phyloP scores from a whole-genome alignment of 2,113 vertebrate species.

The Scomber scombrus region DNA sequence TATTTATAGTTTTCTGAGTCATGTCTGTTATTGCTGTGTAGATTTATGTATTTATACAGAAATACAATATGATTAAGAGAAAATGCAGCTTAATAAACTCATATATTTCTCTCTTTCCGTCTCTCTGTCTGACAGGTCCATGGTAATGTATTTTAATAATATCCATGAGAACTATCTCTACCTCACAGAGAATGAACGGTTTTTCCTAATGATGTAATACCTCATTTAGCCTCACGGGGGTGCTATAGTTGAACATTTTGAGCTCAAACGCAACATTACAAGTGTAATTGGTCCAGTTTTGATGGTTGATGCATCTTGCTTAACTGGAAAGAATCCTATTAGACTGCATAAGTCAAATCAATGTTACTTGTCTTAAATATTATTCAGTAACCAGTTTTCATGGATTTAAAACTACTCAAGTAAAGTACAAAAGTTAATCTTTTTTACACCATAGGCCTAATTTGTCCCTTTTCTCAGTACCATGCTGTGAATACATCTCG shows the following conservation, averaged over 20 bases:
- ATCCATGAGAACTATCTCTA: neutral
- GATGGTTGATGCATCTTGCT: neutral
- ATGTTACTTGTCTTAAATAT: no score
- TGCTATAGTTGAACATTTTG: conserved; percentile 20
- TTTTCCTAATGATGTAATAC: conserved; percentile 1
- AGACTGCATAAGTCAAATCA: no score
- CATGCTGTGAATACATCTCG: no score
- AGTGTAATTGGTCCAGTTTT: neutral
- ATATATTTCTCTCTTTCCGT: neutral
- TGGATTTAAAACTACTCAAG: no score
- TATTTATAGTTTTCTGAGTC: conserved; percentile 20
- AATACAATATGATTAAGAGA: neutral
- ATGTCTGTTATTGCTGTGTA: neutral
- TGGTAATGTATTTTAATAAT: neutral
- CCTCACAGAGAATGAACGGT: neutral
- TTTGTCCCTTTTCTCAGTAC: no score
- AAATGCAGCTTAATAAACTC: neutral
- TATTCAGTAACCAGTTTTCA: no score
- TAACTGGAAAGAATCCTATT: no score
- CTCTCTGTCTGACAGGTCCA: neutral
- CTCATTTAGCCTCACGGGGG: conserved; percentile 10
- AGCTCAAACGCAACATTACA: neutral
- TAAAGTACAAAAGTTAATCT: no score
- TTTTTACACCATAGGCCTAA: no score
- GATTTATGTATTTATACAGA: conserved; percentile 25